These are phyloP conservation scores for Luidia sarsii DNA, from an alignment of 53 echinoderm and acorn worm genomes.

Conservation along the genomic window DNA sequence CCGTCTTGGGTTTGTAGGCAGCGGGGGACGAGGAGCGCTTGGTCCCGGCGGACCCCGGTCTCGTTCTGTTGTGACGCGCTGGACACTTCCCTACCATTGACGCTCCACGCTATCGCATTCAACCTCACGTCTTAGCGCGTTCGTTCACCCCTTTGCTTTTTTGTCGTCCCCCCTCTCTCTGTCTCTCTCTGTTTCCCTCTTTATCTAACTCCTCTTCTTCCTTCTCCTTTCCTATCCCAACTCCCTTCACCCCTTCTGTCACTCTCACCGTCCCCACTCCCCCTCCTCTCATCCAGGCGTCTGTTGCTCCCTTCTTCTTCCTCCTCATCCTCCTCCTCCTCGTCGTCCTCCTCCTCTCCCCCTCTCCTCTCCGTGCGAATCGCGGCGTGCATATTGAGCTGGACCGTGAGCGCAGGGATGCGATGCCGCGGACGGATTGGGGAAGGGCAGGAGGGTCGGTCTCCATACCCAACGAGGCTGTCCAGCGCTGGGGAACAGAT, in stretches of 20 bases:
- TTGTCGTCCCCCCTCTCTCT: neutral
- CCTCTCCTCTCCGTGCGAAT: neutral
- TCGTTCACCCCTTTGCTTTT: constrained; percentile 40
- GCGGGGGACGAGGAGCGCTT: constrained; percentile 33
- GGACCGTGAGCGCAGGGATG: too few relatives aligned
- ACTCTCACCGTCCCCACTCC: too few relatives aligned
- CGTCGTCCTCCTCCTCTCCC: neutral
- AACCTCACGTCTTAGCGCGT: constrained; percentile 53
- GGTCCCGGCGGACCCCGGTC: constrained; percentile 35
- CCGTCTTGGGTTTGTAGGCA: constrained; percentile 46
- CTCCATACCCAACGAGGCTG: constrained; percentile 42
- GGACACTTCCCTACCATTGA: constrained; percentile 47
- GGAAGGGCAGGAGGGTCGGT: neutral
- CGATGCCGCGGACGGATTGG: too few relatives aligned
- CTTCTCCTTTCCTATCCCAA: neutral
- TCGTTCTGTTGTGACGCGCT: constrained; percentile 53
- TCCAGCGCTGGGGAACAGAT: constrained; percentile 36
- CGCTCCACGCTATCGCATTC: constrained; percentile 51
- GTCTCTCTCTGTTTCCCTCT: neutral
- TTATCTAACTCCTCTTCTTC: too few relatives aligned
- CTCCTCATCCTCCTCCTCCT: neutral
- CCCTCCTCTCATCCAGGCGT: too few relatives aligned
- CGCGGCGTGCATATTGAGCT: constrained; percentile 44
- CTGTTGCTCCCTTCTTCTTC: too few relatives aligned
- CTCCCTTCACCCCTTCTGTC: neutral